phyloP scores from a whole-genome alignment of 2,888 invertebrate species.

The Andrena bicolor region DNA sequence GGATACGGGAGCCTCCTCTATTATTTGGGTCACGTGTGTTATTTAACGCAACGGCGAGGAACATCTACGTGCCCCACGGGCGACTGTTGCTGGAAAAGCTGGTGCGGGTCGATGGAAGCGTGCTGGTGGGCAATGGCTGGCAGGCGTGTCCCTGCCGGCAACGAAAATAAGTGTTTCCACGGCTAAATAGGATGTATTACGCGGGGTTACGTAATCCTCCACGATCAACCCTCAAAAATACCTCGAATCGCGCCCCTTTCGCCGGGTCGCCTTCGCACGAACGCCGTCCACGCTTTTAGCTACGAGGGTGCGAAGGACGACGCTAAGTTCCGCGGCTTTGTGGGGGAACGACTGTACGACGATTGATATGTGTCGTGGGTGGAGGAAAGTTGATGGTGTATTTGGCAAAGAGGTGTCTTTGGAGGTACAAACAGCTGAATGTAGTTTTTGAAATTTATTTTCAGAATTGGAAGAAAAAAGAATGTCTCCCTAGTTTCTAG shows the following conservation, averaged over 20 bases:
- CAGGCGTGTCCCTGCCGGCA: constrained; percentile 43
- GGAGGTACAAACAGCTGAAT: too few relatives aligned
- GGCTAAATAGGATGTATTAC: constrained; percentile 46
- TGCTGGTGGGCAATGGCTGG: constrained; percentile 36
- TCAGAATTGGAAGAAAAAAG: too few relatives aligned
- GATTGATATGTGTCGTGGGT: too few relatives aligned
- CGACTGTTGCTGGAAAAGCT: constrained; percentile 32
- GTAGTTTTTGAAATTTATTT: too few relatives aligned
- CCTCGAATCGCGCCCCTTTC: background rate
- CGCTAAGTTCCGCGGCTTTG: background rate
- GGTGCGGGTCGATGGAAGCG: constrained; percentile 60
- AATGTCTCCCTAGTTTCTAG: too few relatives aligned
- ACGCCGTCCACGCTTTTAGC: background rate
- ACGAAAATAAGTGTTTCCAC: constrained; percentile 50
- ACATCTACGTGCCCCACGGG: constrained; percentile 17
- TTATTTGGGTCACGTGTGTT: constrained; percentile 67
- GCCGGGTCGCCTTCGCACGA: background rate
- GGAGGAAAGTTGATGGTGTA: too few relatives aligned
- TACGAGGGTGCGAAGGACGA: background rate
- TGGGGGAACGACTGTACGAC: too few relatives aligned
- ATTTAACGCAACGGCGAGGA: constrained; percentile 56
- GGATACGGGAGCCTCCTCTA: constrained; percentile 28
- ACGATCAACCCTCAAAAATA: constrained; percentile 14
- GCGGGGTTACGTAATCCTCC: constrained; percentile 35
- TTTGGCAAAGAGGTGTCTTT: too few relatives aligned